Evolutionary conservation across 2,888 invertebrate genomes (phyloP).

Genomic region (Chromoteleia sp.): DNA sequence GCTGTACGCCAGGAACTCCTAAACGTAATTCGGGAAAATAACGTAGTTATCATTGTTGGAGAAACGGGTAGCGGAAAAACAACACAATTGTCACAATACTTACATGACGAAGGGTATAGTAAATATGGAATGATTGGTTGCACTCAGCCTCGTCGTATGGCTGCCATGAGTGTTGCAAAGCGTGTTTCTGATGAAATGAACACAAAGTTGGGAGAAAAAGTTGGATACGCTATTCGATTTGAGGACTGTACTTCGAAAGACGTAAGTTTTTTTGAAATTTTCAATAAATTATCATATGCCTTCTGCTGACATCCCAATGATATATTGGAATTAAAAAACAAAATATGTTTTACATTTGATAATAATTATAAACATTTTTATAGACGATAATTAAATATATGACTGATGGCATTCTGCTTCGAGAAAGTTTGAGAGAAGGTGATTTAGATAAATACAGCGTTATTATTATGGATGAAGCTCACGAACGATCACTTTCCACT

Average conservation of each 20-base stretch:
- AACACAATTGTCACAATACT: conserved; percentile 98
- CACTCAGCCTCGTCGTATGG: conserved; percentile 98
- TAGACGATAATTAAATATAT: conserved; percentile 98
- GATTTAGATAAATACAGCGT: conserved; percentile 99
- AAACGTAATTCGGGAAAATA: conserved; percentile 96
- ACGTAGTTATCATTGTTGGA: conserved; percentile 96
- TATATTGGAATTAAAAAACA: no score
- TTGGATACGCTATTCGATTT: conserved; percentile 99
- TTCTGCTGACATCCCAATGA: no score
- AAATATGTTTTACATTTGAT: conserved; percentile 6
- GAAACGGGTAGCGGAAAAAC: conserved; percentile 99
- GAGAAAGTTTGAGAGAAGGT: conserved; percentile 98
- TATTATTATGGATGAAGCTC: conserved; percentile 99
- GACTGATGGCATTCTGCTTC: conserved; percentile 99
- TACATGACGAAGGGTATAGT: conserved; percentile 98
- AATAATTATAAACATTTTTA: conserved; percentile 45
- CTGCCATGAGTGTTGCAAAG: conserved; percentile 99
- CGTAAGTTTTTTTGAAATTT: conserved; percentile 82
- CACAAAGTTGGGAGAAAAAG: conserved; percentile 94
- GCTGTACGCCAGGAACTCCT: conserved; percentile 94
- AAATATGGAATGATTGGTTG: conserved; percentile 97
- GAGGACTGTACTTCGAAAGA: conserved; percentile 98
- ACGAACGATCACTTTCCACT: conserved; percentile 98
- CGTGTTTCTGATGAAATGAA: conserved; percentile 99
- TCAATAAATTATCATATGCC: no score